A percentile compares a stretch with the other conserved stretches of the same genome.
These are phyloP conservation scores for Myrmecophaga tridactyla DNA, from an alignment of 2,113 vertebrate genomes.

Conservation along the genomic window DNA sequence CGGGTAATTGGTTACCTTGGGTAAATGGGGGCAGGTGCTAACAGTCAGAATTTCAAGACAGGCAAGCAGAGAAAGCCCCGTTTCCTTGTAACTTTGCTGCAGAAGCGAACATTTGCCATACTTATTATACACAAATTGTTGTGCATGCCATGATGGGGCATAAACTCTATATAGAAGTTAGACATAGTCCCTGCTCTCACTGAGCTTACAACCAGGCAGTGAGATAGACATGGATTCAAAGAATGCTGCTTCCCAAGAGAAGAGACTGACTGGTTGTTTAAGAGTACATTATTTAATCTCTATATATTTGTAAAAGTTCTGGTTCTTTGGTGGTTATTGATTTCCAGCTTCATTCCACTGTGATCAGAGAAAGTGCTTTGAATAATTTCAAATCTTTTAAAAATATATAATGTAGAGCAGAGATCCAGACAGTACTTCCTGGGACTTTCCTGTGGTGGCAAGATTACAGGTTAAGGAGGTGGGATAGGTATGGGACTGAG, in stretches of 20 bases:
- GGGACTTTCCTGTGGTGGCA: not conserved
- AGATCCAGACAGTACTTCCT: not conserved
- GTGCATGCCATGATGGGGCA: not conserved
- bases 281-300: too few relatives aligned
- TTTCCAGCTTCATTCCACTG: too few relatives aligned
- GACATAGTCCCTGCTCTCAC: not conserved
- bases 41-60: not conserved
- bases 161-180: not conserved
- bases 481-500: not conserved
- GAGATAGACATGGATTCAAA: not conserved
- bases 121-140: not conserved
- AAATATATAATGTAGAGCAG: not conserved
- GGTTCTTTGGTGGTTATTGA: too few relatives aligned
- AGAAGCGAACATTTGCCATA: not conserved
- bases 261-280: too few relatives aligned
- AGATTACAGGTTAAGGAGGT: not conserved
- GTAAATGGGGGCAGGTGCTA: not conserved
- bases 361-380: too few relatives aligned
- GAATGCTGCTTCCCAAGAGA: not conserved
- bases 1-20: not conserved
- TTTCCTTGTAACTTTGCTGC: too few relatives aligned
- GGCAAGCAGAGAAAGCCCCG: not conserved
- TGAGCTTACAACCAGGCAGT: not conserved
- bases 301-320: too few relatives aligned
- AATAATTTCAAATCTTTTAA: too few relatives aligned